Conservation (phyloP, 2,113 vertebrate species). For the Platysternon megacephalum region DNA sequence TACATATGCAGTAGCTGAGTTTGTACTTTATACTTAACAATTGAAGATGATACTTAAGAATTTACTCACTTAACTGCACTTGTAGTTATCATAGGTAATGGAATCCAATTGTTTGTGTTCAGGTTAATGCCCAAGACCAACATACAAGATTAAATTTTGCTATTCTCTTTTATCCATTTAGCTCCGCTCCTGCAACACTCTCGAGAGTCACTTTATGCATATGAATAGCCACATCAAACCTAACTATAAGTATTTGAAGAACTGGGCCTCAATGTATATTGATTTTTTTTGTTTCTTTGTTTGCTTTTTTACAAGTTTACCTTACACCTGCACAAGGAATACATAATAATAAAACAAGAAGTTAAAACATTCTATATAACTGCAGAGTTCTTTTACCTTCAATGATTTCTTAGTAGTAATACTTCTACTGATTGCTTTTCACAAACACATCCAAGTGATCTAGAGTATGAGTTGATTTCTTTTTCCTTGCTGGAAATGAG, state of each 20-base stretch:
- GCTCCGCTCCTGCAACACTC: neutral
- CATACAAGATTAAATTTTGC: neutral
- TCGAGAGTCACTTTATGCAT: neutral
- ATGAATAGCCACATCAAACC: neutral
- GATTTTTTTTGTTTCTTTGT: neutral
- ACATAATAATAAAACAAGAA: conserved; percentile 26
- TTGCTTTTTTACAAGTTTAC: neutral
- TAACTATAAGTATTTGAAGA: neutral
- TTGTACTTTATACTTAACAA: neutral
- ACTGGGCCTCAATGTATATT: neutral
- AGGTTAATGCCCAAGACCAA: neutral
- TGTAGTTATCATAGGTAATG: neutral
- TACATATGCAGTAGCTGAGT: conserved; percentile 11
- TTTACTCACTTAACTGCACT: neutral
- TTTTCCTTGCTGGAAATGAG: neutral
- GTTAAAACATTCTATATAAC: neutral
- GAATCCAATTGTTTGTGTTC: neutral
- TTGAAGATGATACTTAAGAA: neutral
- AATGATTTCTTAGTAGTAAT: neutral
- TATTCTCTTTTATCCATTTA: neutral
- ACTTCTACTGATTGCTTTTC: neutral
- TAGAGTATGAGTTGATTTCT: neutral
- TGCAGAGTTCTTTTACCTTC: neutral
- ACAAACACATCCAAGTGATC: neutral
- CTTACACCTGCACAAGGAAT: neutral